These are phyloP conservation scores for Amiota mariae DNA, from an alignment of 2,888 invertebrate species.

Conservation along the genomic window DNA sequence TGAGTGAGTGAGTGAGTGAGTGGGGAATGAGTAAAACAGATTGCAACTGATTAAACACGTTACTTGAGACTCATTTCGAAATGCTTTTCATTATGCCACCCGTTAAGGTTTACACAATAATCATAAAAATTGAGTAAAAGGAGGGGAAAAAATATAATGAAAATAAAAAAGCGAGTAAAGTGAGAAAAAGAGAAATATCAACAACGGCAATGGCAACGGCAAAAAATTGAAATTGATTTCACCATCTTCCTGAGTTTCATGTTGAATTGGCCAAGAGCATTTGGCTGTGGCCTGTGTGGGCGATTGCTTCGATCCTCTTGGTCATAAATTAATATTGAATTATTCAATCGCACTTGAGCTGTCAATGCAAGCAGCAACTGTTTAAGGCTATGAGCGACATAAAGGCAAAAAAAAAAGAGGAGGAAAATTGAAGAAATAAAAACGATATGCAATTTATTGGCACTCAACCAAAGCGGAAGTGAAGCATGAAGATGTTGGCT, in stretches of 20 bases:
- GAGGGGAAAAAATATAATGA: conserved; percentile 1
- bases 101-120: background rate
- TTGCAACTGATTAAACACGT: conserved; percentile 18
- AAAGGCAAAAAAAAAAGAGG: background rate
- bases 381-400: background rate
- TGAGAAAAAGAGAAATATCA: background rate
- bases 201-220: background rate
- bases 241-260: background rate
- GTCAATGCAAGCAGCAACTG: conserved; percentile 6
- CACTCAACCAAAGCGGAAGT: conserved; percentile 9
- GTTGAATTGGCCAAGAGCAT: background rate
- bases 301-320: background rate
- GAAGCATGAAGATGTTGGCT: background rate
- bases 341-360: conserved; percentile 26
- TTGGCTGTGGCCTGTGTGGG: background rate
- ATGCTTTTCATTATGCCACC: conserved; percentile 11
- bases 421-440: background rate
- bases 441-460: conserved; percentile 28
- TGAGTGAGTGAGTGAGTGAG: background rate
- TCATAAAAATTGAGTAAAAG: background rate
- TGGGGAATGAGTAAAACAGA: background rate
- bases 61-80: background rate
- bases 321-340: conserved; percentile 30
- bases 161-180: background rate
- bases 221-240: background rate